Conservation (phyloP, 2,888 invertebrate genomes). For the Invenusta paracnida region DNA sequence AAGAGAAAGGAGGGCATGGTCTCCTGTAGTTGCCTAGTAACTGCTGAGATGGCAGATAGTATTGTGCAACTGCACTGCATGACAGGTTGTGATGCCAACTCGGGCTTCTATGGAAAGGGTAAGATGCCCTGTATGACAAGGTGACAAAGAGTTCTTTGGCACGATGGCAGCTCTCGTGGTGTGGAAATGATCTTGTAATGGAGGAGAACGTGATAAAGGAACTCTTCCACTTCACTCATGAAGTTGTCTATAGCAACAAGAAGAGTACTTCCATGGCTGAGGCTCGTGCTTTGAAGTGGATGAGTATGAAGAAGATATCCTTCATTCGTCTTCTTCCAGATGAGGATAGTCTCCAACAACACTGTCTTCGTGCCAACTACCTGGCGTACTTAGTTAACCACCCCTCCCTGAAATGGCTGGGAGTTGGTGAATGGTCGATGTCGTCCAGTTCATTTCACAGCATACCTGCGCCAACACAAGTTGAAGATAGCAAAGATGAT, state of each 20-base stretch:
- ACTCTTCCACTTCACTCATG: background rate
- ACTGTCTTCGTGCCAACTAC: too few species aligned
- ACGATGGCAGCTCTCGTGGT: conserved; percentile 15
- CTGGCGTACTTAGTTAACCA: background rate
- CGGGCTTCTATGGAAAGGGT: conserved; percentile 17
- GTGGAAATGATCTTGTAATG: background rate
- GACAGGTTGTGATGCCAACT: conserved; percentile 27
- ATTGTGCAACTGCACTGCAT: conserved; percentile 28
- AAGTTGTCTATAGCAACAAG: background rate
- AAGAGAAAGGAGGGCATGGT: background rate
- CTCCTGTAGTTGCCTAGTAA: conserved; percentile 13
- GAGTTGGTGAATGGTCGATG: background rate
- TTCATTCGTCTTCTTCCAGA: background rate
- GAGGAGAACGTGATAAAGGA: too few species aligned
- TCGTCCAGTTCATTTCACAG: background rate
- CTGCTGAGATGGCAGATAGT: background rate
- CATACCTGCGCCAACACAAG: background rate
- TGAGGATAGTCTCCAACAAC: background rate
- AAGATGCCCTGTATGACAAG: conserved; percentile 19
- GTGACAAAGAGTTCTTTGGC: conserved; percentile 12
- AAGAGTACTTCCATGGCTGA: background rate
- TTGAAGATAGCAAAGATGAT: too few species aligned
- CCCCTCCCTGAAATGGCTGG: background rate
- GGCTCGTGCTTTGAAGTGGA: background rate
- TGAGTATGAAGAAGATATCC: background rate